Conservation (phyloP, 2,113 vertebrate genomes). For the Anolis sagrei region DNA sequence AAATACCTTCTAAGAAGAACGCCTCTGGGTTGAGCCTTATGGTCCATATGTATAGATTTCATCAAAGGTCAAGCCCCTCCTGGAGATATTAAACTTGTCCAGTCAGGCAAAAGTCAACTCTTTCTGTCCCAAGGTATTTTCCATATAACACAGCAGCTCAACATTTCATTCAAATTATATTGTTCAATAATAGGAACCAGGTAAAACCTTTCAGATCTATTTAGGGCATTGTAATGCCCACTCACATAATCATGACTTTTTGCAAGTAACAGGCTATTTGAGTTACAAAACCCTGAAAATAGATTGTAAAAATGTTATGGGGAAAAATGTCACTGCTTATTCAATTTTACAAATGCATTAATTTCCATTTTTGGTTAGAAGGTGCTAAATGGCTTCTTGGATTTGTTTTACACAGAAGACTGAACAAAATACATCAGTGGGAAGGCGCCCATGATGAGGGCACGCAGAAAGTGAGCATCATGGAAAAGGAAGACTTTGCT, state of each 20-base stretch:
- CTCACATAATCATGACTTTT: constrained; percentile 59
- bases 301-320: no score
- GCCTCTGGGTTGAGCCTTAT: constrained; percentile 66
- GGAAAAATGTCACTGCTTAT: neutral
- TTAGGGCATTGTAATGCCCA: constrained; percentile 58
- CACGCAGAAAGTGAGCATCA: neutral
- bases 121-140: constrained; percentile 58
- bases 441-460: neutral
- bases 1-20: constrained; percentile 62
- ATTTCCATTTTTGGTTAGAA: neutral
- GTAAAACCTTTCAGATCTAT: constrained; percentile 71
- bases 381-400: neutral
- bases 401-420: fast-evolving
- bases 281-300: no score
- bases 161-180: constrained; percentile 60
- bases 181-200: constrained; percentile 71
- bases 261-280: constrained; percentile 29
- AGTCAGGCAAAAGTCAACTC: constrained; percentile 73
- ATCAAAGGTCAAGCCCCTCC: constrained; percentile 71
- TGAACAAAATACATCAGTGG: constrained; percentile 21
- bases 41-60: constrained; percentile 62
- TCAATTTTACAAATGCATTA: neutral
- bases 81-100: constrained; percentile 74
- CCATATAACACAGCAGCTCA: constrained; percentile 44
- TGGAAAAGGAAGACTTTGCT: neutral